Percentiles rank a stretch among this genome's conserved stretches.
phyloP scores from a whole-genome alignment of 1,140 invertebrate species.

The Drosophila mayri region DNA sequence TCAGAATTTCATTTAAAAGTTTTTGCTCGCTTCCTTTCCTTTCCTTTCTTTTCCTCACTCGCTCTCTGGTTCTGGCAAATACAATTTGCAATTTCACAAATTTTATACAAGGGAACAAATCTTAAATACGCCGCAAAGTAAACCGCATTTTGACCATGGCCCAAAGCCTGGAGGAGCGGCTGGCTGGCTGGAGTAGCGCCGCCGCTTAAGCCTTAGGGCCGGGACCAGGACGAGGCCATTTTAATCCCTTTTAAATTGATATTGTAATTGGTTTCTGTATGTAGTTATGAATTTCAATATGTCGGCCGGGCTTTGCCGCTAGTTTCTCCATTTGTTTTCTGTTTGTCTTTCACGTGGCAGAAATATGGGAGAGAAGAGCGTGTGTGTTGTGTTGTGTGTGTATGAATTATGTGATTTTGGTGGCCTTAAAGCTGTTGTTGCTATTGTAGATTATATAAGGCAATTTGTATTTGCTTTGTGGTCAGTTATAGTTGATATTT shows the following conservation, averaged over 20 bases:
- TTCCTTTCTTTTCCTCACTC: not conserved
- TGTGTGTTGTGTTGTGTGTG: constrained; percentile 4
- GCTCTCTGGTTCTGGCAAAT: constrained; percentile 31
- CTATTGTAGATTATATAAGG: constrained; percentile 27
- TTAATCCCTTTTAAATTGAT: constrained; percentile 83
- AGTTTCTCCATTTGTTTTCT: constrained; percentile 33
- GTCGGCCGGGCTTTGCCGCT: constrained; percentile 35
- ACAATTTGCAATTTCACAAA: constrained; percentile 60
- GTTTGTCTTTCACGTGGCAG: constrained; percentile 27
- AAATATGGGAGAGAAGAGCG: constrained; percentile 1
- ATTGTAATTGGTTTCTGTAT: constrained; percentile 81
- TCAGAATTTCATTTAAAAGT: constrained; percentile 79
- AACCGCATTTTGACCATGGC: constrained; percentile 17
- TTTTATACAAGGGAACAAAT: constrained; percentile 53
- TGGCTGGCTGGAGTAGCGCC: not conserved
- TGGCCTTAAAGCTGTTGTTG: constrained; percentile 14
- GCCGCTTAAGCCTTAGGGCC: constrained; percentile 25
- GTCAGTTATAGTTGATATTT: constrained; percentile 32
- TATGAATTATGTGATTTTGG: constrained; percentile 47
- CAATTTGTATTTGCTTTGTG: constrained; percentile 44
- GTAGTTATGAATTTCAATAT: constrained; percentile 81
- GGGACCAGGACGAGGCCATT: constrained; percentile 32
- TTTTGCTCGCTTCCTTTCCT: constrained; percentile 26
- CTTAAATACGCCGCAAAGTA: constrained; percentile 42
- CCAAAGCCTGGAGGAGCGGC: constrained; percentile 6